Evolutionary conservation across 2,797 vertebrate species (phyloP), one percentile per base, ranked within the genome.

Genomic region (Anguilla marmorata): DNA sequence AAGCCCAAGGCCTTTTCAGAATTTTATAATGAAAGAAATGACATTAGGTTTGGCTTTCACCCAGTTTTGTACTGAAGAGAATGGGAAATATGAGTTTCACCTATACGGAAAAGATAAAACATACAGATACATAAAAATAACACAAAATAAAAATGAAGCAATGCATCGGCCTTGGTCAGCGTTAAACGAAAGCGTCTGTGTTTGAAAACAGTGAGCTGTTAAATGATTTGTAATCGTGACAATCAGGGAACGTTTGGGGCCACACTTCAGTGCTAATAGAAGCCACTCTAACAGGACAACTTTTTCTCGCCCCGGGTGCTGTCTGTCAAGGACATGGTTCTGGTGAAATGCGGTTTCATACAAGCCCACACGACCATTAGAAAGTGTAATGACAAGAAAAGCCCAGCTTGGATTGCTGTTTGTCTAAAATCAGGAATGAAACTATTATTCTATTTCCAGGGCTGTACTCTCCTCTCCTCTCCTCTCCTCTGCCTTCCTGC

Each of bases 181-280:
- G 21, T 50, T n/a, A 2, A n/a, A 45, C 19, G 11, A 9, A 1
- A 48, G 2, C 48, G 24, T n/a, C 5, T n/a, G 41, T 50, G 45
- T 27, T 8, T 12, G 19, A 80, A 21, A 14, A 48, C 2, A 24
- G 19, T 33, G 37, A 45, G 48, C 72, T 37, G 16, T 19, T 16
- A n/a, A 82, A 82, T 82, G 19, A 82, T 45, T 24, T 11, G 19
- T 76, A 50, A 82, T 2, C 8, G 33, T 33, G 9, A 37, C 33
- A 82, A 82, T 80, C 8, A 80, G 72, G 72, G 72, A 80, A 19
- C 27, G 37, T 76, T 76, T 76, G 72, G 72, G 6, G 33, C 41
- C n/a, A 48, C 5, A 50, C 8, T 82, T 7, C 16, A 82, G 21
- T 12, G 19, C 41, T 50, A 48, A 33, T 5, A 80, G 76, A 80